Base-by-base conservation (phyloP, 2,797 vertebrate species). In the Ataeniobius toweri region DNA sequence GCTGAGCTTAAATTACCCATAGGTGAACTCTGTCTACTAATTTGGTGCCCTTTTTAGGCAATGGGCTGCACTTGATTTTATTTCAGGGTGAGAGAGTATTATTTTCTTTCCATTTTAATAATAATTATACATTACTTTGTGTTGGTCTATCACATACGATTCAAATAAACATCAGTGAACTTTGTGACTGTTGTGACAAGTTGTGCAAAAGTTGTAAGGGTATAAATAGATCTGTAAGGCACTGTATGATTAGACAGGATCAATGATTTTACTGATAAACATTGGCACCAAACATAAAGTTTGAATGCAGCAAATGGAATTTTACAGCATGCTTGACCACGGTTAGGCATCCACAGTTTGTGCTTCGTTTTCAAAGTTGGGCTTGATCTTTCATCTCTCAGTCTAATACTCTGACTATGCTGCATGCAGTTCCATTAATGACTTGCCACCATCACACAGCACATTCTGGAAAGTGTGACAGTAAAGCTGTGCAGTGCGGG, bases 391-490 rank as follows among this genome's bases (percentile, higher is more conserved):
- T 5, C 65, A 61, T 1, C 6, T 77, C 65, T 80, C 48, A 3
- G 59, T 73, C 65, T 56, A 31, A 69, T 65, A 71, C 41, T 78
- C 72, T 26, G 20, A 74, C 48, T 46, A 13, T 6, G 77, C 74
- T 0, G 1, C 68, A 6, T 9, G 41, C 71, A 26, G 31, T 58
- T 80, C 78, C 67, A 20, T 77, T 65, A 80, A 76, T 83, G 83
- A 82, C 65, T 80, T 78, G 55, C 76, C 58, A 36, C n/a, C n/a
- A 78, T 73, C 77, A 44, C 71, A 28, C 70, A 79, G 81, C 77
- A 67, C 74, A 81, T 80, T 86, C 56, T 76, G 80, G 26, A 76
- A 80, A 87, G 83, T 81, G 86, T 88, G 84, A 88, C 79, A 72
- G 83, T 63, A 24, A 80, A 85, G 78, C 73, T 61, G 76, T 80